phyloP scores from a whole-genome alignment of 2,797 vertebrate genomes.

The Acestrorhynchus altus region DNA sequence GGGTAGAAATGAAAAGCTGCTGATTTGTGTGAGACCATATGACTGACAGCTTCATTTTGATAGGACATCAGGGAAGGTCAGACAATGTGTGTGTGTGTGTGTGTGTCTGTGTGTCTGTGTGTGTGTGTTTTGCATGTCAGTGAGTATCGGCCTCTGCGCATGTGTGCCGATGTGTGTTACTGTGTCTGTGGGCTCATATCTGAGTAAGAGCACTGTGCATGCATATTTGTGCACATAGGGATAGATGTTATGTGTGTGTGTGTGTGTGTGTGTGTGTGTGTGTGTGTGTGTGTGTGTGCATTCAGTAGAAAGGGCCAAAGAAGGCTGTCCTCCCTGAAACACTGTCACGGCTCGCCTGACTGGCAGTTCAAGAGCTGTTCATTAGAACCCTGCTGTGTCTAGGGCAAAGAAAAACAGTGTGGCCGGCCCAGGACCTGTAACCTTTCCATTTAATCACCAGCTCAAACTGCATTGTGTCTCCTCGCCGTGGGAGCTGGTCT shows the following conservation, averaged over 20 bases:
- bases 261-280: neutral
- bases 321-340: slow-evolving; percentile 77
- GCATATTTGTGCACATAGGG: slow-evolving; percentile 20
- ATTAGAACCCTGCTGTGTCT: slow-evolving; percentile 80
- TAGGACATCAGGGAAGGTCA: slow-evolving; percentile 60
- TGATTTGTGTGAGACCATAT: slow-evolving; percentile 82
- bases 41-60: slow-evolving; percentile 90
- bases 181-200: slow-evolving; percentile 29
- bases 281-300: slow-evolving; percentile 42
- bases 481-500: slow-evolving; percentile 69
- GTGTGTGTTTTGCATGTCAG: slow-evolving; percentile 21
- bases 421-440: slow-evolving; percentile 74
- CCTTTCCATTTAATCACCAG: slow-evolving; percentile 80
- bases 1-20: slow-evolving; percentile 83
- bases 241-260: neutral
- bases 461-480: slow-evolving; percentile 75
- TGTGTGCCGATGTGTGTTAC: slow-evolving; percentile 13
- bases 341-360: slow-evolving; percentile 84
- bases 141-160: slow-evolving; percentile 1
- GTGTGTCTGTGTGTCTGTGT: slow-evolving; percentile 24
- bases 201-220: slow-evolving; percentile 28
- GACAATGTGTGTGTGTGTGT: slow-evolving; percentile 37
- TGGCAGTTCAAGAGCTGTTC: slow-evolving; percentile 87
- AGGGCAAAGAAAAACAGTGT: slow-evolving; percentile 77
- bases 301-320: slow-evolving; percentile 66